Evolutionary conservation across 2,888 invertebrate species (phyloP), one percentile per base, ranked within the genome.

Genomic region (Oxystoma pomonae): DNA sequence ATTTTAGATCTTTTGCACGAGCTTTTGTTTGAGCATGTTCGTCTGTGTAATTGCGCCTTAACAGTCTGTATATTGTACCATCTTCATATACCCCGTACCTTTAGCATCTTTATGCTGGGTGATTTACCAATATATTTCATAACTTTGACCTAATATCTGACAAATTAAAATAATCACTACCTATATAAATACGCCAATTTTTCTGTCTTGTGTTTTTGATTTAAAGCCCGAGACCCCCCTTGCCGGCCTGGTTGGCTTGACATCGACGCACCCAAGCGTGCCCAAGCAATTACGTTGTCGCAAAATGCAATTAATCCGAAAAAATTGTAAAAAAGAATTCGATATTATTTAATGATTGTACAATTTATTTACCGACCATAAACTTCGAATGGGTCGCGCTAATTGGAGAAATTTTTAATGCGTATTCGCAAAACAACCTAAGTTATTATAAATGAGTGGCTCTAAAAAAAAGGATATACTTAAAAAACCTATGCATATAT

Each of bases 381-480:
- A 64, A 64, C 61, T 61, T 20, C 21, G 50, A 16, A 20, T 2
- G 53, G 35, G 35, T 20, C 55, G 22, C 57, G 59, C 55, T 65
- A 65, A 65, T 65, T 65, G 65, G 63, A 53, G 19, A 63, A 59
- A 20, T 55, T 60, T 57, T 57, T 53, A 35, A 35, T 35, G 35
- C 12, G 3, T 56, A 20, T 56, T 56, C 56, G 22, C 56, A 17
- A 56, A 56, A 17, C 20, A 12, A 21, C 56, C 5, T 20, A 21
- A 21, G 56, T 56, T n/a, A 19, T 56, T n/a, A n/a, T 20, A n/a
- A n/a, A n/a, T n/a, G n/a, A n/a, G n/a, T n/a, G n/a, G n/a, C n/a
- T n/a, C n/a, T n/a, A n/a, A n/a, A n/a, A n/a, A n/a, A n/a, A n/a
- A n/a, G n/a, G n/a, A n/a, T n/a, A n/a, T n/a, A n/a, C n/a, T n/a